These are phyloP conservation scores for Epizoanthus illoricatus DNA, from an alignment of 92 coral and sea anemone species.

Conservation along the genomic window DNA sequence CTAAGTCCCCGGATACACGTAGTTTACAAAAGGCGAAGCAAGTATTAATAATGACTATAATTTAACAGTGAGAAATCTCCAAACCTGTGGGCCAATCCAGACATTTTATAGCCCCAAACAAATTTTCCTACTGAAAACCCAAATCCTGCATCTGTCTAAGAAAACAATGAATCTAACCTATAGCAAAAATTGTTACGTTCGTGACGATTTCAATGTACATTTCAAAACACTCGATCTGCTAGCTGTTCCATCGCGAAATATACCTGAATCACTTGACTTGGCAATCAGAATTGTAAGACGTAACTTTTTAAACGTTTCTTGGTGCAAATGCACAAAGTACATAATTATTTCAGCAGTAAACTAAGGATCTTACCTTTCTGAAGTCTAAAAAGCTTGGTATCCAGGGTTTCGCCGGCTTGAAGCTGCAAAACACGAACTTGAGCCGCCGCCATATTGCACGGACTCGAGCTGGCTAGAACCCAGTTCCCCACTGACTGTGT, in stretches of 20 bases:
- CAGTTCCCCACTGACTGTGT: neutral
- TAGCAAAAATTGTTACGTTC: neutral
- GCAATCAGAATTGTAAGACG: neutral
- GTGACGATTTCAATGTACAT: no score
- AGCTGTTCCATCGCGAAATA: no score
- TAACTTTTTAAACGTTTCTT: neutral
- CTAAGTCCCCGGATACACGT: no score
- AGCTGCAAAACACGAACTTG: conserved; percentile 88
- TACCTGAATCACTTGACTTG: no score
- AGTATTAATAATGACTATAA: neutral
- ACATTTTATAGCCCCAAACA: no score
- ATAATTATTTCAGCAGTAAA: neutral
- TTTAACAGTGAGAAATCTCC: no score
- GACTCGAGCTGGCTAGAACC: conserved; percentile 3
- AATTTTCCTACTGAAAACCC: neutral
- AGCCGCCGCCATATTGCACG: conserved; percentile 82
- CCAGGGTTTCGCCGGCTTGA: conserved; percentile 75
- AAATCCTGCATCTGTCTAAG: neutral
- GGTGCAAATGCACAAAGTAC: no score
- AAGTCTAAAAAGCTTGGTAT: conserved; percentile 78
- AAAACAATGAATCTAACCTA: neutral
- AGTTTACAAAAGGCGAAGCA: conserved; percentile 27
- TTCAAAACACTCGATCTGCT: no score
- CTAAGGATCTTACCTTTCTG: conserved; percentile 73
- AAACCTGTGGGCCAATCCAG: neutral